A percentile compares a stretch with the other conserved stretches of the same genome.
These are phyloP conservation scores for Coleophora deauratella DNA, from an alignment of 2,888 invertebrate genomes.

Conservation along the genomic window DNA sequence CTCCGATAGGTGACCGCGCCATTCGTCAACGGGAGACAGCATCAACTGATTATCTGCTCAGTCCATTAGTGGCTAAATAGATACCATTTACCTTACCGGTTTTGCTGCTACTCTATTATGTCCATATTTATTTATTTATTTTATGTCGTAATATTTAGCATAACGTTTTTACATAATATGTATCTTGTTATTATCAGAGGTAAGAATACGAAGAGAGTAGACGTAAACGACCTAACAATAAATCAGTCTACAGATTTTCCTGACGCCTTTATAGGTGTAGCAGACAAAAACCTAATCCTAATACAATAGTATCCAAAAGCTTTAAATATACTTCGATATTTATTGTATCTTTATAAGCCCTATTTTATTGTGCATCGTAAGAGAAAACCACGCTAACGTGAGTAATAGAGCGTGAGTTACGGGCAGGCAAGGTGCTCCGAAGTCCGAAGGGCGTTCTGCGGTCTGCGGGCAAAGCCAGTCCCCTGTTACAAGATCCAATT, in stretches of 20 bases:
- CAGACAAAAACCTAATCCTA: no score
- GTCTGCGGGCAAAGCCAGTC: constrained; percentile 17
- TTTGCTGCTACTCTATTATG: constrained; percentile 48
- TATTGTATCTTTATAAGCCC: background rate
- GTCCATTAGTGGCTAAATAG: constrained; percentile 62
- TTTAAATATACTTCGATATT: no score
- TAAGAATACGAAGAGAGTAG: no score
- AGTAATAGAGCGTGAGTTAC: constrained; percentile 3
- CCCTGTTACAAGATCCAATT: background rate
- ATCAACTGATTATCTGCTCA: constrained; percentile 51
- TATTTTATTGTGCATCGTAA: background rate
- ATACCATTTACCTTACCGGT: constrained; percentile 54
- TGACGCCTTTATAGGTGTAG: no score
- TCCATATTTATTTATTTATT: background rate
- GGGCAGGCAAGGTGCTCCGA: constrained; percentile 8
- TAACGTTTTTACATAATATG: no score
- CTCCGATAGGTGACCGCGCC: constrained; percentile 43
- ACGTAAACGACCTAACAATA: no score
- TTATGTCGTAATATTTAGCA: background rate
- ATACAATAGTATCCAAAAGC: no score
- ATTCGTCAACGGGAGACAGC: constrained; percentile 60
- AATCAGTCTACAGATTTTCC: no score
- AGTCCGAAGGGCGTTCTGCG: constrained; percentile 23
- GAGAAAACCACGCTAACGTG: background rate
- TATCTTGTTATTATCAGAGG: no score